A percentile compares a stretch with the other conserved stretches of the same genome.
Evolutionary conservation across 2,888 invertebrate species (phyloP).

Genomic region (Mactromeris polynyma): DNA sequence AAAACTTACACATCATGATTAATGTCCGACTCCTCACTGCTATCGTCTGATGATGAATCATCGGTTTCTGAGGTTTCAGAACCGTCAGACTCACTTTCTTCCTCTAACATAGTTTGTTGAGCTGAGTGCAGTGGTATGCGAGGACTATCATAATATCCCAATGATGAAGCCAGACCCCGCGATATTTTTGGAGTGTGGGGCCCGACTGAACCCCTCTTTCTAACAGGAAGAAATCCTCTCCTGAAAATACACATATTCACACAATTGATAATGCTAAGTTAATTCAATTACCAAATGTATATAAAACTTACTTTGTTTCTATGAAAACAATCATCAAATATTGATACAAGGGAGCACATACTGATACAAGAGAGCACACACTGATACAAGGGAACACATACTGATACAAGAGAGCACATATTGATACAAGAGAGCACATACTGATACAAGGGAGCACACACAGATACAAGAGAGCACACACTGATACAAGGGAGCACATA

Average conservation of each 20-base stretch:
- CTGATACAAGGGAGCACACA: no score
- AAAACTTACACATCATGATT: neutral
- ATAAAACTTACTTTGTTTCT: no score
- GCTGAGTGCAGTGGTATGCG: neutral
- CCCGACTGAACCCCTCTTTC: constrained; percentile 56
- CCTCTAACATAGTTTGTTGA: neutral
- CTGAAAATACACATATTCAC: neutral
- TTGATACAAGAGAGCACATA: no score
- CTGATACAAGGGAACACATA: no score
- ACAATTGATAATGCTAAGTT: no score
- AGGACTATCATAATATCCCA: constrained; percentile 10
- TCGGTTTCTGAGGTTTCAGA: neutral
- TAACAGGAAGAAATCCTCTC: constrained; percentile 38
- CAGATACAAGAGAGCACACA: no score
- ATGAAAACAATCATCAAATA: no score
- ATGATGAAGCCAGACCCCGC: constrained; percentile 32
- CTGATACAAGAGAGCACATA: no score
- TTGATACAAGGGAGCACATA: no score
- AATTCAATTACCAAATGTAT: no score
- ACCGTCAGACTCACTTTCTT: neutral
- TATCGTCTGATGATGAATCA: neutral
- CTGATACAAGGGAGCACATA: no score
- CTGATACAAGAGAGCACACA: no score
- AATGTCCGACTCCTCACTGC: neutral
- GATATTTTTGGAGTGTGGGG: constrained; percentile 56